phyloP scores from a whole-genome alignment of 2,797 vertebrate species.

The Sebastes reedi region DNA sequence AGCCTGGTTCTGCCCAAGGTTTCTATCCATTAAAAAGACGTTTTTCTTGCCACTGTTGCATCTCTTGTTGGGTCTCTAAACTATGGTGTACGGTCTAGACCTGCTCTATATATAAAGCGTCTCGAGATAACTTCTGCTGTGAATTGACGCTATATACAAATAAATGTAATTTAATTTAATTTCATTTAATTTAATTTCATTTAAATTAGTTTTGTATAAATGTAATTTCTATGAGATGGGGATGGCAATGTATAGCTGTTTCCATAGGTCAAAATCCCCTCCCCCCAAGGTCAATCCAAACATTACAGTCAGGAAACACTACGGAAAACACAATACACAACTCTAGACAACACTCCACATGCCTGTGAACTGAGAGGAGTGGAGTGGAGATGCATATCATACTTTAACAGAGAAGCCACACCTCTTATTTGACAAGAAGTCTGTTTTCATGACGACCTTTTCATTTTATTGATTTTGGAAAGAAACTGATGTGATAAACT shows the following conservation, averaged over 20 bases:
- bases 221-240: background rate
- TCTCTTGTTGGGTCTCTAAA: too few relatives aligned
- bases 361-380: background rate
- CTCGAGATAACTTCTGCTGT: too few relatives aligned
- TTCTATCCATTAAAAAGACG: too few relatives aligned
- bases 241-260: background rate
- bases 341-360: background rate
- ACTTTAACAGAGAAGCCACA: background rate
- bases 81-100: too few relatives aligned
- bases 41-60: too few relatives aligned
- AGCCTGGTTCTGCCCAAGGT: too few relatives aligned
- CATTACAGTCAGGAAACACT: background rate
- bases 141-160: too few relatives aligned
- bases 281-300: background rate
- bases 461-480: background rate
- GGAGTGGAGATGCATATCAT: background rate
- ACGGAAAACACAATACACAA: background rate
- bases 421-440: background rate
- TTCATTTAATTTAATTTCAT: fast-evolving
- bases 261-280: background rate
- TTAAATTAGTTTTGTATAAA: background rate
- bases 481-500: slow-evolving; percentile 2
- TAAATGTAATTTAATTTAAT: too few relatives aligned
- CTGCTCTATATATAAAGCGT: too few relatives aligned
- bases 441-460: slow-evolving; percentile 16